Conservation (phyloP, 2,888 invertebrate species). For the Tromatobia lineatoria region DNA sequence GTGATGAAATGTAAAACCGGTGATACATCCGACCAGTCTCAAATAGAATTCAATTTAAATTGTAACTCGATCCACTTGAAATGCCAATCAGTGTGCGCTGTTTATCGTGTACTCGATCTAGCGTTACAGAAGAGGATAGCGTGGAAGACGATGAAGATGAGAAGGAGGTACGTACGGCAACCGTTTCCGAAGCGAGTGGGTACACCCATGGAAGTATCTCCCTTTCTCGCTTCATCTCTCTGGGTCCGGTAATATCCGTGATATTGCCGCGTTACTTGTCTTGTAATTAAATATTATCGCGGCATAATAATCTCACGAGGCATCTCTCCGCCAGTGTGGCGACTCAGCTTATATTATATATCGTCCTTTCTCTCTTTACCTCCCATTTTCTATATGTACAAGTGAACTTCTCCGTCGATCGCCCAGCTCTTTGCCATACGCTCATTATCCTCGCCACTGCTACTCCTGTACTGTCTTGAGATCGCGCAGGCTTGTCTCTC, state of each 20-base stretch:
- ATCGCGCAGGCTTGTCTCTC: constrained; percentile 54
- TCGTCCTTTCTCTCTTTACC: constrained; percentile 36
- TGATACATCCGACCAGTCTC: neutral
- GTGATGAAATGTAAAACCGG: neutral
- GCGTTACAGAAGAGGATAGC: neutral
- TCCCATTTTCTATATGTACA: constrained; percentile 32
- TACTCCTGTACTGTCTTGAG: constrained; percentile 32
- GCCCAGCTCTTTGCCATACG: constrained; percentile 42
- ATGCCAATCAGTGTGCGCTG: constrained; percentile 1
- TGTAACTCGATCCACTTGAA: constrained; percentile 18
- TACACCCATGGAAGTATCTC: constrained; percentile 2
- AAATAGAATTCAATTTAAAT: constrained; percentile 16
- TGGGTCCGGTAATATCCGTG: constrained; percentile 55
- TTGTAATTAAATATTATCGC: constrained; percentile 66
- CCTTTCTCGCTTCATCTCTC: constrained; percentile 25
- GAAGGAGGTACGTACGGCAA: constrained; percentile 8
- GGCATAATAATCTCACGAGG: constrained; percentile 60
- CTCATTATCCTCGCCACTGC: constrained; percentile 63
- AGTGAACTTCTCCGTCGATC: constrained; percentile 50
- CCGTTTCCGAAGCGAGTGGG: constrained; percentile 22
- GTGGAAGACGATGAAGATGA: constrained; percentile 20
- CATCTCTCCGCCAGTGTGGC: constrained; percentile 53
- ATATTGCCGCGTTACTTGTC: constrained; percentile 61
- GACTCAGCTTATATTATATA: constrained; percentile 30
- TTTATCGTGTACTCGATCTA: constrained; percentile 25